A percentile compares a stretch with the other conserved stretches of the same genome.
These are phyloP conservation scores for Phoronis australis DNA, from an alignment of 2,888 invertebrate genomes.

Conservation along the genomic window DNA sequence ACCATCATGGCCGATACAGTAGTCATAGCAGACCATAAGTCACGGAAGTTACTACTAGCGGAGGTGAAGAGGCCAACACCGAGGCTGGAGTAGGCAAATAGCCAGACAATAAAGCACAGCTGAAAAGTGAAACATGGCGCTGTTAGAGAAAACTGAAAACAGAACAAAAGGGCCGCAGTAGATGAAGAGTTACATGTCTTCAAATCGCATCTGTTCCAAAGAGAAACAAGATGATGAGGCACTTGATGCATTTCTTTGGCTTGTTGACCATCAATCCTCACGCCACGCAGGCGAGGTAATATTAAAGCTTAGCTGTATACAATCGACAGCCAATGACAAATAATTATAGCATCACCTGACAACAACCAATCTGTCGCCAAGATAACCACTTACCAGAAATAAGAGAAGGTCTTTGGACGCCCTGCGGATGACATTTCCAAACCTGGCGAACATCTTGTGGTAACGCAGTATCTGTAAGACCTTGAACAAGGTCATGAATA, in stretches of 20 bases:
- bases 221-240: no score
- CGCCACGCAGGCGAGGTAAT: no score
- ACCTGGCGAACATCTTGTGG: constrained; percentile 31
- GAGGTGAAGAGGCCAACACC: constrained; percentile 39
- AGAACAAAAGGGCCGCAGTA: no score
- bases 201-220: no score
- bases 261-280: no score
- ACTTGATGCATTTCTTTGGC: no score
- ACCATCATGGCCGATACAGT: constrained; percentile 32
- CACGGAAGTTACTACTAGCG: constrained; percentile 25
- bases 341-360: no score
- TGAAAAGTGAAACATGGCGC: constrained; percentile 14
- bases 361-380: no score
- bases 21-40: constrained; percentile 28
- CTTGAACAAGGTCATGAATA: constrained; percentile 33
- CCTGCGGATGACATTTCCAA: constrained; percentile 36
- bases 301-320: no score
- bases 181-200: no score
- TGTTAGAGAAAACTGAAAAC: not conserved
- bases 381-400: constrained; percentile 40
- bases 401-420: constrained; percentile 33
- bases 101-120: constrained; percentile 31
- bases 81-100: constrained; percentile 37
- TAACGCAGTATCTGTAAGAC: constrained; percentile 35
- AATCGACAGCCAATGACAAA: no score